phyloP scores from a whole-genome alignment of 1,140 invertebrate genomes.

The Metopolophium dirhodum region DNA sequence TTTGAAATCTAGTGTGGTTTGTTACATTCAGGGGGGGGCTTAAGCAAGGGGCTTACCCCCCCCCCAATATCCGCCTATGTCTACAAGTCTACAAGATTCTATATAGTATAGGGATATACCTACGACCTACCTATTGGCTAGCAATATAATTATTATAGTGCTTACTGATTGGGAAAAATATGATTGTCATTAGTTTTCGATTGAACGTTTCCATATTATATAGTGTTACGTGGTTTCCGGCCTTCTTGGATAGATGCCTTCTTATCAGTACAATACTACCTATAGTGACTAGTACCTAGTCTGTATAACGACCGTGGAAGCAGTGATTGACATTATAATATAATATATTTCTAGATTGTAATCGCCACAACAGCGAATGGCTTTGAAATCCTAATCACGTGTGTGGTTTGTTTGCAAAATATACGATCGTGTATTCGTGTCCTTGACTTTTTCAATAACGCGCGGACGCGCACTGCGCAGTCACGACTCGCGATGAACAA shows the following conservation, averaged over 20 bases:
- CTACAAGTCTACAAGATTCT: not conserved
- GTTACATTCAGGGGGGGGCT: too few species aligned
- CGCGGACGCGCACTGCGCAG: not conserved
- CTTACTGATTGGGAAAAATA: not conserved
- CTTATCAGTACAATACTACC: constrained; percentile 17
- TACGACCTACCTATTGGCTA: not conserved
- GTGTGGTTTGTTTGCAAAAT: constrained; percentile 30
- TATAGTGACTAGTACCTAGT: too few species aligned
- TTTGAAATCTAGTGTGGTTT: too few species aligned
- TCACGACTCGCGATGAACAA: not conserved
- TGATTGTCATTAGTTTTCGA: not conserved
- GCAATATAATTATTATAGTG: not conserved
- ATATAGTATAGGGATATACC: too few species aligned
- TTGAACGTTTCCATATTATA: not conserved
- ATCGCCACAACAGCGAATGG: not conserved
- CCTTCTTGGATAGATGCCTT: not conserved
- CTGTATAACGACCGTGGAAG: not conserved
- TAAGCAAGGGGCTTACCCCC: too few species aligned
- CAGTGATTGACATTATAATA: constrained; percentile 37
- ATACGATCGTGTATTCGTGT: not conserved
- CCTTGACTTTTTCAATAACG: constrained; percentile 23
- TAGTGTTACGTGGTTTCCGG: not conserved
- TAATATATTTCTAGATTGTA: not conserved
- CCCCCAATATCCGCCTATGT: too few species aligned
- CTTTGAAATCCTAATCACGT: constrained; percentile 38